These are phyloP conservation scores for Kradibia gibbosae DNA, from an alignment of 1,140 invertebrate species.

Conservation along the genomic window DNA sequence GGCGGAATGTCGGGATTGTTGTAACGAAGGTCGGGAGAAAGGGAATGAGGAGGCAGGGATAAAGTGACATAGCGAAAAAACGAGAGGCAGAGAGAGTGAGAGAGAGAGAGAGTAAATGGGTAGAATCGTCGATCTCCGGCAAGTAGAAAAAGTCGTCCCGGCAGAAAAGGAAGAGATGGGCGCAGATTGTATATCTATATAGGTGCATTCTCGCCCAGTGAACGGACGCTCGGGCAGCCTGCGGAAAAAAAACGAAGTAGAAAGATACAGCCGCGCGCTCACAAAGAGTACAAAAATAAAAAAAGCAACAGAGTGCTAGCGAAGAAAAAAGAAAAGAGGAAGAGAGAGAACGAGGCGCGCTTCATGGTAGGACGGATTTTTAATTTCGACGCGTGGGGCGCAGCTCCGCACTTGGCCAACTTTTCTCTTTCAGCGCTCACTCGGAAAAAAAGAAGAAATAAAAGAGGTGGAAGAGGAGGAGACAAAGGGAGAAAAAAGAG, in stretches of 20 bases:
- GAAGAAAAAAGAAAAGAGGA: neutral
- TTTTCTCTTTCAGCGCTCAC: slow-evolving; percentile 33
- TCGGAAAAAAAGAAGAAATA: neutral
- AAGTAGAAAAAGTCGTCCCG: slow-evolving; percentile 42
- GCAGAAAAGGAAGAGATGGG: neutral
- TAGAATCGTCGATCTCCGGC: slow-evolving; percentile 43
- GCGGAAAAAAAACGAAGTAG: slow-evolving; percentile 28
- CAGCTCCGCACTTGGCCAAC: slow-evolving; percentile 31
- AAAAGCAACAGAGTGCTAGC: neutral
- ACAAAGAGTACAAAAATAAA: neutral
- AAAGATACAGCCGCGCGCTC: slow-evolving; percentile 10
- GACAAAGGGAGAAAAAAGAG: neutral
- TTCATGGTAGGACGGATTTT: slow-evolving; percentile 46
- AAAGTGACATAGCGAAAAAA: slow-evolving; percentile 13
- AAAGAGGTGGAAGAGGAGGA: neutral
- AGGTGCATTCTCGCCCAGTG: slow-evolving; percentile 5
- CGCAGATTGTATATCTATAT: neutral
- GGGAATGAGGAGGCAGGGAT: neutral
- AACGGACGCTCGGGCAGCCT: slow-evolving; percentile 5
- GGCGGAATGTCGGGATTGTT: too few species aligned
- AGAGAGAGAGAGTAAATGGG: neutral
- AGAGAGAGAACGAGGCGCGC: neutral
- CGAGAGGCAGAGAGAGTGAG: neutral
- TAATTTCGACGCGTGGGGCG: slow-evolving; percentile 40
- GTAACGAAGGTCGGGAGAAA: neutral